phyloP scores from a whole-genome alignment of 2,797 vertebrate species.

The Liparis tanakae region DNA sequence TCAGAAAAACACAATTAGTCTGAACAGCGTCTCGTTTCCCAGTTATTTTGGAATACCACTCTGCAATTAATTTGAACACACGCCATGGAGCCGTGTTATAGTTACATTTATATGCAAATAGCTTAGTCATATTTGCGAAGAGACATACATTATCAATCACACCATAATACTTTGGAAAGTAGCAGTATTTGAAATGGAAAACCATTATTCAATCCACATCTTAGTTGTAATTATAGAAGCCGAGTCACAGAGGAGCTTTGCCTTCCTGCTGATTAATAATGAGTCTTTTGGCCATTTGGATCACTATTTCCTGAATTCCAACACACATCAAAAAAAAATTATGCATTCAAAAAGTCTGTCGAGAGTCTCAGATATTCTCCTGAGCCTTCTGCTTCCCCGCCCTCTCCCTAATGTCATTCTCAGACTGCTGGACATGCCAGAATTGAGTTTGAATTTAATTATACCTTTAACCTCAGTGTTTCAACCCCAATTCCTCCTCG shows the following conservation, averaged over 20 bases:
- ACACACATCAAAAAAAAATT: slow-evolving; percentile 60
- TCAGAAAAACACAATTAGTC: background rate
- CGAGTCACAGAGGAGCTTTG: slow-evolving; percentile 22
- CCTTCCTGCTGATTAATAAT: slow-evolving; percentile 56
- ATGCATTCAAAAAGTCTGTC: slow-evolving; percentile 55
- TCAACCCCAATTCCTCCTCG: slow-evolving; percentile 72
- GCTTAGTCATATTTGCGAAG: background rate
- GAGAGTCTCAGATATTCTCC: slow-evolving; percentile 49
- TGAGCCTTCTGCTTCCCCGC: slow-evolving; percentile 34
- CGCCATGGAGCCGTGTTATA: background rate
- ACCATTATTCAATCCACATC: slow-evolving; percentile 15
- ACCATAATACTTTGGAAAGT: background rate
- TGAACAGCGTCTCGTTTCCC: background rate
- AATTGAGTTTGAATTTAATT: slow-evolving; percentile 77
- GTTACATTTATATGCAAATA: background rate
- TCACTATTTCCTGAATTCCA: slow-evolving; percentile 58
- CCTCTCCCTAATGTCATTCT: slow-evolving; percentile 59
- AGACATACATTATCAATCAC: slow-evolving; percentile 4
- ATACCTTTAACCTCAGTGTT: slow-evolving; percentile 76
- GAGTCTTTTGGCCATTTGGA: slow-evolving; percentile 55
- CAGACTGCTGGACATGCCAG: slow-evolving; percentile 68
- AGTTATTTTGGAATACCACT: background rate
- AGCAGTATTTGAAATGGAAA: background rate
- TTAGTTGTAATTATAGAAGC: slow-evolving; percentile 21
- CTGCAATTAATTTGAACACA: background rate